Evolutionary conservation across 2,113 vertebrate genomes (phyloP).

Genomic region (Microtus ochrogaster): DNA sequence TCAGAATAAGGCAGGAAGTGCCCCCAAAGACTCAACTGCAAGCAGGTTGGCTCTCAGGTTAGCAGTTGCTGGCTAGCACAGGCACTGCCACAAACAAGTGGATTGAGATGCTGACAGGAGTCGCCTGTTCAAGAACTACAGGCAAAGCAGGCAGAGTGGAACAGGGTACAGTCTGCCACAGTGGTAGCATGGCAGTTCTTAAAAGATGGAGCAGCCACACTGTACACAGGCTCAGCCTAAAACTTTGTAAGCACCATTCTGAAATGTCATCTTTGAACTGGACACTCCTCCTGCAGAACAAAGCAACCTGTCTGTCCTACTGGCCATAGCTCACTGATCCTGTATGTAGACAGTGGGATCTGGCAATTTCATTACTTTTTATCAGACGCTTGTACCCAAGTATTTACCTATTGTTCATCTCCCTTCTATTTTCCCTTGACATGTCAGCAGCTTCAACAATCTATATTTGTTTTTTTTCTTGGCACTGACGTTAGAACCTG

Average conservation of each 20-base stretch:
- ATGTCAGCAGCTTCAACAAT: background rate
- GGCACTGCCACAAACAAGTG: background rate
- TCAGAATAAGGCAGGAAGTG: accelerated
- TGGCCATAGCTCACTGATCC: background rate
- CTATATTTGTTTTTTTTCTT: background rate
- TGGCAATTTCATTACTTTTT: background rate
- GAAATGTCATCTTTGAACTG: background rate
- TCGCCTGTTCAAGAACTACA: background rate
- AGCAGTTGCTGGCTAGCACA: background rate
- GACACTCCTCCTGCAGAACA: accelerated
- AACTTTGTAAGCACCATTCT: too few species aligned
- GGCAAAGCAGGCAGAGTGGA: background rate
- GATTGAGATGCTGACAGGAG: background rate
- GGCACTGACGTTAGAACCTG: background rate
- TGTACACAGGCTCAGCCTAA: background rate
- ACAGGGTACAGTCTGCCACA: background rate
- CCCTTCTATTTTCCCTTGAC: background rate
- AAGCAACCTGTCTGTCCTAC: background rate
- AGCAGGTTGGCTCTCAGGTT: background rate
- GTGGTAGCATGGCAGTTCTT: accelerated
- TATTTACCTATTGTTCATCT: background rate
- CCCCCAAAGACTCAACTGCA: too few species aligned
- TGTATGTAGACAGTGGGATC: background rate
- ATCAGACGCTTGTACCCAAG: background rate
- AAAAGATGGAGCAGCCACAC: background rate